These are phyloP conservation scores for Pituophis catenifer DNA, from an alignment of 2,113 vertebrate genomes.

Conservation along the genomic window DNA sequence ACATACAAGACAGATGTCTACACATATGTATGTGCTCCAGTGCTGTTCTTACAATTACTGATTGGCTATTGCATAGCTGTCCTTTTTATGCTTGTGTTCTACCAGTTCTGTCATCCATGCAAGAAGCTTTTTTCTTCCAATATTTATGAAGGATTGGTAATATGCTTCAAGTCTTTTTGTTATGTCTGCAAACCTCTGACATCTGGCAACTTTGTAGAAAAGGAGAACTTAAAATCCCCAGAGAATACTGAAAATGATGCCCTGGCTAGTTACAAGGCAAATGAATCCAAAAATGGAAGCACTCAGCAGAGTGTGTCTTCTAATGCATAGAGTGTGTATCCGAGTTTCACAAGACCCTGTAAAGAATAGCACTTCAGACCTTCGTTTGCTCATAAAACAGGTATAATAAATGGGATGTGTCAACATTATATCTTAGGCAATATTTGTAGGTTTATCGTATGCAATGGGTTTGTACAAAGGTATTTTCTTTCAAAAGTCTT, in stretches of 20 bases:
- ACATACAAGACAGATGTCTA: slow-evolving; percentile 86
- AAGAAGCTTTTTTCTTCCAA: slow-evolving; percentile 89
- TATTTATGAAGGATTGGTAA: slow-evolving; percentile 76
- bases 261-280: slow-evolving; percentile 55
- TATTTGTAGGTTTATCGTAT: slow-evolving; percentile 18
- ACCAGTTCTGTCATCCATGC: slow-evolving; percentile 94
- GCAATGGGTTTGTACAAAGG: neutral
- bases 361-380: slow-evolving; percentile 5
- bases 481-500: neutral
- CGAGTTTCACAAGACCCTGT: slow-evolving; percentile 44
- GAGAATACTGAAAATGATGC: slow-evolving; percentile 45
- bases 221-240: slow-evolving; percentile 56
- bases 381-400: neutral
- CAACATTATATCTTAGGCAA: slow-evolving; percentile 10
- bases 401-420: neutral
- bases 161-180: slow-evolving; percentile 77
- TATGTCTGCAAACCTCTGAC: slow-evolving; percentile 58
- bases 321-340: slow-evolving; percentile 58
- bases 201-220: slow-evolving; percentile 48
- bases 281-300: slow-evolving; percentile 68
- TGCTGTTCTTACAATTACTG: slow-evolving; percentile 85
- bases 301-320: slow-evolving; percentile 64
- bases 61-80: slow-evolving; percentile 81
- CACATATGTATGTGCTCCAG: slow-evolving; percentile 79
- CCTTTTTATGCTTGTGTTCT: slow-evolving; percentile 96